These are phyloP conservation scores for Catonia carolina DNA, from an alignment of 2,888 invertebrate species.

Conservation along the genomic window DNA sequence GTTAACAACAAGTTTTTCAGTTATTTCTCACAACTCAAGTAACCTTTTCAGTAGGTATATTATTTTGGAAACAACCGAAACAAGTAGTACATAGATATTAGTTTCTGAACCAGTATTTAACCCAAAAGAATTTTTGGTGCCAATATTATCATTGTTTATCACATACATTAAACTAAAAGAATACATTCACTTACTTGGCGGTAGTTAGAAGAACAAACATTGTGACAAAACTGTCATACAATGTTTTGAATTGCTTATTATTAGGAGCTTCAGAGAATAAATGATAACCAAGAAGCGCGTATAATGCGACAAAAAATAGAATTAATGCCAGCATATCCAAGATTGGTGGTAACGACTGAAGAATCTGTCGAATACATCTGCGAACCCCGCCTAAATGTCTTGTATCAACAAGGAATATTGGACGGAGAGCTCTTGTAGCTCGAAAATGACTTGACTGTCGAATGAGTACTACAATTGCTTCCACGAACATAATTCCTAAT, in stretches of 20 bases:
- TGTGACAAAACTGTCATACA: constrained; percentile 77
- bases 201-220: constrained; percentile 86
- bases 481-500: constrained; percentile 71
- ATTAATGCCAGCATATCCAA: constrained; percentile 79
- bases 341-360: constrained; percentile 80
- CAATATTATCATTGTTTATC: too few relatives aligned
- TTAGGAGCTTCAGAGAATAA: constrained; percentile 66
- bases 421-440: constrained; percentile 76
- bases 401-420: constrained; percentile 84
- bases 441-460: constrained; percentile 79
- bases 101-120: too few relatives aligned
- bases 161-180: too few relatives aligned
- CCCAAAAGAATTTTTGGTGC: too few relatives aligned
- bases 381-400: constrained; percentile 58
- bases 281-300: constrained; percentile 74
- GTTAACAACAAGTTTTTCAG: too few relatives aligned
- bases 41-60: too few relatives aligned
- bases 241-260: constrained; percentile 62
- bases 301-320: constrained; percentile 77
- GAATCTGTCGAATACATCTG: constrained; percentile 67
- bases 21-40: too few relatives aligned
- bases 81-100: too few relatives aligned
- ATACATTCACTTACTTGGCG: constrained; percentile 64
- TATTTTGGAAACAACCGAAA: too few relatives aligned
- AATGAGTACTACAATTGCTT: constrained; percentile 70